Conservation (phyloP, 2,797 vertebrate genomes). For the Rhinatrema bivittatum region DNA sequence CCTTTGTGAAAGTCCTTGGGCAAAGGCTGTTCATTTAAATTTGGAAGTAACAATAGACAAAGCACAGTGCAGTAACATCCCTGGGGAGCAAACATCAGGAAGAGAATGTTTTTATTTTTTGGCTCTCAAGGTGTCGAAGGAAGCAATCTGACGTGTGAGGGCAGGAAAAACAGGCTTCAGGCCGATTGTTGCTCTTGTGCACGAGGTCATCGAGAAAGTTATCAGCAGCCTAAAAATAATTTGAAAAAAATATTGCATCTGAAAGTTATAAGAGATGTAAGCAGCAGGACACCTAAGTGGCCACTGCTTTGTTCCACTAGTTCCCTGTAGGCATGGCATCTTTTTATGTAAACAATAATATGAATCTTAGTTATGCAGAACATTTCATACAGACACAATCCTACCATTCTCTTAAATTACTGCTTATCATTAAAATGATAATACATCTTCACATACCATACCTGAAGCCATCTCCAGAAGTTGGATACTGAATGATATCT, state of each 20-base stretch:
- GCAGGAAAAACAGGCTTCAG: slow-evolving; percentile 45
- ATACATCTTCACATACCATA: no score
- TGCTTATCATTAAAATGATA: no score
- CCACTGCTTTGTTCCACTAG: slow-evolving; percentile 17
- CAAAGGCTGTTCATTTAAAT: no score
- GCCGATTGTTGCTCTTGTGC: slow-evolving; percentile 21
- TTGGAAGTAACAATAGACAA: neutral
- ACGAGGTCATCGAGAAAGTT: slow-evolving; percentile 38
- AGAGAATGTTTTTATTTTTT: slow-evolving; percentile 47
- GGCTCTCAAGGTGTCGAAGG: slow-evolving; percentile 61
- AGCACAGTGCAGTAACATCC: neutral
- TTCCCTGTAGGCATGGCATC: no score
- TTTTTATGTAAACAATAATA: no score
- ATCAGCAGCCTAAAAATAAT: slow-evolving; percentile 45
- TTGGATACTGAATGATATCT: no score
- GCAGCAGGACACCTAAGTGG: slow-evolving; percentile 24
- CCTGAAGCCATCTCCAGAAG: no score
- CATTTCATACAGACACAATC: no score
- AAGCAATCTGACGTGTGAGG: slow-evolving; percentile 57
- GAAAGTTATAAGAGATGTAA: slow-evolving; percentile 21
- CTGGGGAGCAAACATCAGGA: slow-evolving; percentile 23
- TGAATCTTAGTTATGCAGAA: no score
- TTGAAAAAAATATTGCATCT: slow-evolving; percentile 40
- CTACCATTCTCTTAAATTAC: no score
- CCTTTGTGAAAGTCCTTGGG: no score